Base-by-base conservation (phyloP, 2,888 invertebrate genomes). In the Xylocampa areola region DNA sequence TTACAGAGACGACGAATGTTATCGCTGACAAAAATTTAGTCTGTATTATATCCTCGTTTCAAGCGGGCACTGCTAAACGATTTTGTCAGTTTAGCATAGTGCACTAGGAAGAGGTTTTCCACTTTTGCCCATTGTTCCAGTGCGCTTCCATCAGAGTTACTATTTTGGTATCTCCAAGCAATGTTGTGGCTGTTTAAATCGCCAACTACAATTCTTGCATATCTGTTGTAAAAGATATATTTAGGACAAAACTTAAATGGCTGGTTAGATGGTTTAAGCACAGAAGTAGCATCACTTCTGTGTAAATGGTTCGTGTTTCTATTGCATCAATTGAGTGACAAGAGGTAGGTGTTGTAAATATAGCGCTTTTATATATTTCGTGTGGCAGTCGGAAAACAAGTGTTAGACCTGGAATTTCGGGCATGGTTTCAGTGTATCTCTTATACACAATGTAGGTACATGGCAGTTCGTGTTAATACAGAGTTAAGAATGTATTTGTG, bases 41-140 rank as follows among this genome's bases (percentile, higher is more conserved):
- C 37, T 10, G 37, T 11, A 14, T 37, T 37, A 13, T 37, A 40
- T 1, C 25, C 25, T 2, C 39, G 39, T 4, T 40, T 40, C 39
- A 25, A 40, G 2, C 39, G 39, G 2, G 27, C 10, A 7, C 39
- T 36, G n/a, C 21, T 21, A 25, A 39, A 23, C 13, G 39, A 23
- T 23, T 17, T 19, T 2, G 39, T 14, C 8, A 21, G 39, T 40
- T 40, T 40, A 10, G 39, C 14, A n/a, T 40, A 8, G 4, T 40
- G 39, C 14, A 40, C 0, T 11, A 40, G 25, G 6, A 10, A n/a
- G 1, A 40, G 5, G 4, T 40, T 21, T 10, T 27, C 14, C 10
- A 2, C 25, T 6, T 40, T 27, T 11, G 39, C 25, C 39, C 39
- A 40, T 21, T 13, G 14, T 10, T 25, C 39, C 0, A 40, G 13